Base-by-base conservation (phyloP, 2,797 vertebrate genomes). In the Dicrostonyx torquatus region DNA sequence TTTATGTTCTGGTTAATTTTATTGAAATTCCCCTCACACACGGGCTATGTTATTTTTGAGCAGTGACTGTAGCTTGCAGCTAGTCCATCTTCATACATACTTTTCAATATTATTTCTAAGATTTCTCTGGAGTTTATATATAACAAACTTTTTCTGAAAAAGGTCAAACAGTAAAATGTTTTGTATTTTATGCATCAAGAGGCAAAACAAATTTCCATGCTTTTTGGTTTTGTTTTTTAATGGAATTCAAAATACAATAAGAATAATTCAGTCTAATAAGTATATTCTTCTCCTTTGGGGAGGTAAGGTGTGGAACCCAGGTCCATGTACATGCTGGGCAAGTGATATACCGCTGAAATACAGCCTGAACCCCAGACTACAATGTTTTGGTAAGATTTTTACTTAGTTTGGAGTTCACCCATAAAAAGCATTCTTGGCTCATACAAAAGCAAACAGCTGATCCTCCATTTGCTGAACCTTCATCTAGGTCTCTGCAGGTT, bases 1-100 rank as follows among this genome's bases (percentile, higher is more conserved):
- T 95, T 92, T 10, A 10, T 92, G 93, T 93, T 94, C 95, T 96
- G 79, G 90, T 95, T 96, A 92, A 93, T 93, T 92, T 94, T 94
- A 93, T 91, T 96, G 87, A 96, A 95, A 94, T 95, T 87, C 80
- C 45, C 53, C 31, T 95, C 85, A 91, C 76, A 92, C 91, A 92
- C 64, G 88, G 64, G 37, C 80, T 87, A 50, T 70, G 50, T 91
- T 96, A 90, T 95, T 94, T 96, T 85, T 95, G 34, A 95, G 82
- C 95, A 77, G 45, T 88, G 92, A 95, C 93, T 95, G 90, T 82
- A 89, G 92, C 90, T 93, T 90, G n/a, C n/a, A 75, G 86, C 93
- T 95, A 70, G 62, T 68, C 53, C 73, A 73, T 85, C 87, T 77
- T 95, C 64, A 43, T 50, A 60, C 43, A 75, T 64, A 72, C 87